These are phyloP conservation scores for Biston betularia DNA, from an alignment of 2,888 invertebrate species.

Conservation along the genomic window DNA sequence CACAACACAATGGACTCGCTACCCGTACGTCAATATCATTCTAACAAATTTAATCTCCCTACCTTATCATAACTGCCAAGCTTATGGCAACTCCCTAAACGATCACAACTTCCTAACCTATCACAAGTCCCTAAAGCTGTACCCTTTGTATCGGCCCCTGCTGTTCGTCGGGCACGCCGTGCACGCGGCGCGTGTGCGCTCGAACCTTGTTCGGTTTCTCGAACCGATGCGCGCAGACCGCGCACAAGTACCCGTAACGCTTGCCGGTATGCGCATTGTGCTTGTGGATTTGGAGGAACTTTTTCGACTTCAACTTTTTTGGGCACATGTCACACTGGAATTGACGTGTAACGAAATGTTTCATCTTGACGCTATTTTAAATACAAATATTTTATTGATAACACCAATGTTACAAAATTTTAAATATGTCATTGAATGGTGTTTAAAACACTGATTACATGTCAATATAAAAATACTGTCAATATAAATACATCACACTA, in stretches of 20 bases:
- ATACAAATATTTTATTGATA: too few relatives aligned
- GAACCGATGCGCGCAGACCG: slow-evolving; percentile 74
- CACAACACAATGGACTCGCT: background rate
- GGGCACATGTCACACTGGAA: slow-evolving; percentile 78
- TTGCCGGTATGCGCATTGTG: slow-evolving; percentile 80
- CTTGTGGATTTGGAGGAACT: slow-evolving; percentile 80
- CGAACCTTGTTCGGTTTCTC: slow-evolving; percentile 82
- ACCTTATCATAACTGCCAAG: background rate
- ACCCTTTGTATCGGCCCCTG: slow-evolving; percentile 71
- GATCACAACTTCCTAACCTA: background rate
- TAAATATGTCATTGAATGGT: too few relatives aligned
- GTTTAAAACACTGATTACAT: too few relatives aligned
- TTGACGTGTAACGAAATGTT: background rate
- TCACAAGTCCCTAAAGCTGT: slow-evolving; percentile 51
- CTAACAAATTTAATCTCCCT: background rate
- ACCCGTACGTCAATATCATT: background rate
- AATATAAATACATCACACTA: too few relatives aligned
- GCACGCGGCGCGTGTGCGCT: slow-evolving; percentile 72
- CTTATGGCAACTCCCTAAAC: background rate
- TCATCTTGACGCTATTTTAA: too few relatives aligned
- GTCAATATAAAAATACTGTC: too few relatives aligned
- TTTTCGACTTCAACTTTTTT: slow-evolving; percentile 75
- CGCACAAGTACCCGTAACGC: slow-evolving; percentile 74
- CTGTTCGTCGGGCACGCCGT: slow-evolving; percentile 69
- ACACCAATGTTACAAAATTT: too few relatives aligned